These are phyloP conservation scores for Drosophila meridionalis DNA, from an alignment of 2,888 invertebrate species.

Conservation along the genomic window DNA sequence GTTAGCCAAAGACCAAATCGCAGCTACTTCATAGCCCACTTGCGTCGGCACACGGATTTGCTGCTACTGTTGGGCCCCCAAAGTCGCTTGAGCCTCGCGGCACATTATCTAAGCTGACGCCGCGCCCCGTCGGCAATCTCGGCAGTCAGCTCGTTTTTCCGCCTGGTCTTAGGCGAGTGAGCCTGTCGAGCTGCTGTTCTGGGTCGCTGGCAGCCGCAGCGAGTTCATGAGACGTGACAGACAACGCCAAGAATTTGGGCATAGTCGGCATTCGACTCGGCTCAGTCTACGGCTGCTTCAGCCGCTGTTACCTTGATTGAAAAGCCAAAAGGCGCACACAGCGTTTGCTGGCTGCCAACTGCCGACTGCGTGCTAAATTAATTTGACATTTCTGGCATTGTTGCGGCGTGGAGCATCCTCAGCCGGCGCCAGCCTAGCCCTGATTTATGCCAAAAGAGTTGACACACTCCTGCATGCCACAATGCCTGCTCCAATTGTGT, in stretches of 20 bases:
- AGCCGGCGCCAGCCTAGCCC: conserved; percentile 35
- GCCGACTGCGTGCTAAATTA: conserved; percentile 69
- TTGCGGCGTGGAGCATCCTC: conserved; percentile 53
- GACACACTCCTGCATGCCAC: conserved; percentile 20
- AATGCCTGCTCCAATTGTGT: conserved; percentile 15
- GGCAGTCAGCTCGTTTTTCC: conserved; percentile 60
- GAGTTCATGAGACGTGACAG: conserved; percentile 76
- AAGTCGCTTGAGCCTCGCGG: conserved; percentile 55
- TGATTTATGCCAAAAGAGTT: conserved; percentile 75
- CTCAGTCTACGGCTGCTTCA: conserved; percentile 2
- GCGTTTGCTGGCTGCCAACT: conserved; percentile 45
- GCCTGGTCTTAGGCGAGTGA: conserved; percentile 26
- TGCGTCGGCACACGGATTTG: conserved; percentile 15
- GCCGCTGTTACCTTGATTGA: conserved; percentile 70
- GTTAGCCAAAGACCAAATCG: conserved; percentile 24
- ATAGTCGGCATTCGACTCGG: conserved; percentile 13
- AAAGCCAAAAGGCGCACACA: conserved; percentile 59
- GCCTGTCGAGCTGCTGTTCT: conserved; percentile 13
- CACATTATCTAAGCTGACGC: conserved; percentile 57
- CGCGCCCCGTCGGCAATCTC: conserved; percentile 56
- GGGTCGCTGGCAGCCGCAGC: conserved; percentile 40
- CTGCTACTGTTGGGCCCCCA: conserved; percentile 2
- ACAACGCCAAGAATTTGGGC: conserved; percentile 50
- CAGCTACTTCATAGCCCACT: conserved; percentile 15
- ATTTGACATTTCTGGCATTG: conserved; percentile 72